These are phyloP conservation scores for Ips typographus DNA, from an alignment of 1,140 invertebrate species.

Conservation along the genomic window DNA sequence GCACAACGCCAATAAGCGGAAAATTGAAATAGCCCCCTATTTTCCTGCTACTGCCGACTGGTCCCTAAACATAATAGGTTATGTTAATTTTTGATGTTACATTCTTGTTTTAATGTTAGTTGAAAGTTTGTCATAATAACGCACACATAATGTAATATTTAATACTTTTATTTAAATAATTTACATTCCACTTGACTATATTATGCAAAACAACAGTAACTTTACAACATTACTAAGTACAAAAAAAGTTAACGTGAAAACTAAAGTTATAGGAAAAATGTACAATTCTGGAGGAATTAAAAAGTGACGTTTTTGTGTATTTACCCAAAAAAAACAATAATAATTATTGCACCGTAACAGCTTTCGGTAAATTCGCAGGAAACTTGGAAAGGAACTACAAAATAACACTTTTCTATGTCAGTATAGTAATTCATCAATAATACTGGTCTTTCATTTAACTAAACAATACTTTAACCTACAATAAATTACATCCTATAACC, in stretches of 20 bases:
- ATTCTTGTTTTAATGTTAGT: too few relatives aligned
- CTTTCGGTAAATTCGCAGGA: too few relatives aligned
- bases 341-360: too few relatives aligned
- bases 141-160: too few relatives aligned
- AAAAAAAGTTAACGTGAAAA: conserved; percentile 8
- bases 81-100: too few relatives aligned
- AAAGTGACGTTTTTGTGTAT: too few relatives aligned
- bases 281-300: too few relatives aligned
- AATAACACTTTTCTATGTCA: background rate
- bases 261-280: too few relatives aligned
- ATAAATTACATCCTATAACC: conserved; percentile 1
- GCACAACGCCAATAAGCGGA: conserved; percentile 46
- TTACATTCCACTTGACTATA: conserved; percentile 34
- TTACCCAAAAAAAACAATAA: too few relatives aligned
- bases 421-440: conserved; percentile 10
- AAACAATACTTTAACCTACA: conserved; percentile 8
- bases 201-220: conserved; percentile 33
- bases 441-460: conserved; percentile 29
- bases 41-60: background rate
- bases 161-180: conserved; percentile 31
- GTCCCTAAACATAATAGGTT: too few relatives aligned
- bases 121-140: too few relatives aligned
- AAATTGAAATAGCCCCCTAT: conserved; percentile 44
- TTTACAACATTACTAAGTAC: conserved; percentile 29
- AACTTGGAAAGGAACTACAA: conserved; percentile 5